Percentiles rank a stretch among this genome's conserved stretches.
These are phyloP conservation scores for Polydesmus complanatus DNA, from an alignment of 2,888 invertebrate genomes.

Conservation along the genomic window DNA sequence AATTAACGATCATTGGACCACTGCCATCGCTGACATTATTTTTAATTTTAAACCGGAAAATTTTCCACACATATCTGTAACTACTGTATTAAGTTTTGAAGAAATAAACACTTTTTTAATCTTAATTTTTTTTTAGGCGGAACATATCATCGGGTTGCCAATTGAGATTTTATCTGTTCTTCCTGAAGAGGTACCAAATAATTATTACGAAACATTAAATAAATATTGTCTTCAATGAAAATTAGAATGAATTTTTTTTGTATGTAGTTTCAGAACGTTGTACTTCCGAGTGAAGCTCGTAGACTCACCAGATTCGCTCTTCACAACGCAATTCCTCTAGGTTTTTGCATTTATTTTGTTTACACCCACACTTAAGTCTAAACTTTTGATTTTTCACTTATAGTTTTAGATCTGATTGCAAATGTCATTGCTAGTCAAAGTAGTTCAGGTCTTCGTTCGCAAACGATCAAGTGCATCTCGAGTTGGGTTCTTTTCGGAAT, in stretches of 20 bases:
- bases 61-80: conserved; percentile 43
- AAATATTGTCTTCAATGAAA: conserved; percentile 16
- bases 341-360: background rate
- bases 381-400: conserved; percentile 16
- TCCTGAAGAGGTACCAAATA: conserved; percentile 62
- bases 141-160: conserved; percentile 50
- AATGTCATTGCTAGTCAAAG: conserved; percentile 20
- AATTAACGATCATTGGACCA: conserved; percentile 42
- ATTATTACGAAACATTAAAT: too few species aligned
- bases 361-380: background rate
- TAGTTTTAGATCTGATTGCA: conserved; percentile 30
- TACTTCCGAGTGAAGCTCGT: conserved; percentile 18
- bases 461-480: conserved; percentile 31
- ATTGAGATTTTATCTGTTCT: conserved; percentile 71
- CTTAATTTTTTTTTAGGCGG: conserved; percentile 30
- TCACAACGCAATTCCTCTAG: conserved; percentile 2
- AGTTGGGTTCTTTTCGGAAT: conserved; percentile 49
- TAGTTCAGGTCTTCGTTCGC: conserved; percentile 20
- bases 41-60: conserved; percentile 42
- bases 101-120: background rate
- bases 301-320: conserved; percentile 19
- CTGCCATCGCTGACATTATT: conserved; percentile 61
- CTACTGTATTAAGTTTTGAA: conserved; percentile 15
- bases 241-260: conserved; percentile 20
- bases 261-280: conserved; percentile 19